Evolutionary conservation across 2,888 invertebrate genomes (phyloP).

Genomic region (Xylocampa areola): DNA sequence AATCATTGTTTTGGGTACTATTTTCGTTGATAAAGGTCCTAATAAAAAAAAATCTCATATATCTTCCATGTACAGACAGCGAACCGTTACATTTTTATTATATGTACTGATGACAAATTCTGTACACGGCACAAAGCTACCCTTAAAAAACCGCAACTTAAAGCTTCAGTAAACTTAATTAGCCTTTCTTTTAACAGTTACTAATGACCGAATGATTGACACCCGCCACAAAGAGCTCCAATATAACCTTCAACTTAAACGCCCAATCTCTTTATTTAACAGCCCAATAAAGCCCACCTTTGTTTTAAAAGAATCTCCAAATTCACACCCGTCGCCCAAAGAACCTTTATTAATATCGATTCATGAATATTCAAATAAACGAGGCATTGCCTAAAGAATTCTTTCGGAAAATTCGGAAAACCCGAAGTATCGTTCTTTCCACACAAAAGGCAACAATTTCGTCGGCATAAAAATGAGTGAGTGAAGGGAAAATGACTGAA

Average conservation of each 20-base stretch:
- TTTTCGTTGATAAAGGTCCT: too few species aligned
- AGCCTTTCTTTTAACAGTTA: not conserved
- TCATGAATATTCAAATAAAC: slow-evolving; percentile 61
- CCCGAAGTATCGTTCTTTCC: slow-evolving; percentile 24
- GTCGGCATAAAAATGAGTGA: slow-evolving; percentile 40
- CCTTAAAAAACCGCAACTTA: not conserved
- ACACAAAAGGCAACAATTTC: slow-evolving; percentile 53
- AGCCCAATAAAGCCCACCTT: slow-evolving; percentile 44
- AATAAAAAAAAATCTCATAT: too few species aligned
- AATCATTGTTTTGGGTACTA: too few species aligned
- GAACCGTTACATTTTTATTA: too few species aligned
- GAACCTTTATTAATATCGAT: slow-evolving; percentile 51
- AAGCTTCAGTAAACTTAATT: too few species aligned
- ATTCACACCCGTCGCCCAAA: slow-evolving; percentile 36
- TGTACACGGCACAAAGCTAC: too few species aligned
- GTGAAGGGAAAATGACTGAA: slow-evolving; percentile 42
- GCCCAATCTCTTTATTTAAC: slow-evolving; percentile 44
- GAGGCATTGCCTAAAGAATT: slow-evolving; percentile 38
- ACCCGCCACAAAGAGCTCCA: not conserved
- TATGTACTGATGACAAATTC: too few species aligned
- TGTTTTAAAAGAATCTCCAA: slow-evolving; percentile 31
- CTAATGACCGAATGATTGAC: slow-evolving; percentile 9
- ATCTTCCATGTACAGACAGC: too few species aligned
- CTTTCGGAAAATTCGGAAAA: slow-evolving; percentile 35
- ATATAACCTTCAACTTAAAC: slow-evolving; percentile 22